These are phyloP conservation scores for Capromys pilorides DNA, from an alignment of 2,797 vertebrate species.

Conservation along the genomic window DNA sequence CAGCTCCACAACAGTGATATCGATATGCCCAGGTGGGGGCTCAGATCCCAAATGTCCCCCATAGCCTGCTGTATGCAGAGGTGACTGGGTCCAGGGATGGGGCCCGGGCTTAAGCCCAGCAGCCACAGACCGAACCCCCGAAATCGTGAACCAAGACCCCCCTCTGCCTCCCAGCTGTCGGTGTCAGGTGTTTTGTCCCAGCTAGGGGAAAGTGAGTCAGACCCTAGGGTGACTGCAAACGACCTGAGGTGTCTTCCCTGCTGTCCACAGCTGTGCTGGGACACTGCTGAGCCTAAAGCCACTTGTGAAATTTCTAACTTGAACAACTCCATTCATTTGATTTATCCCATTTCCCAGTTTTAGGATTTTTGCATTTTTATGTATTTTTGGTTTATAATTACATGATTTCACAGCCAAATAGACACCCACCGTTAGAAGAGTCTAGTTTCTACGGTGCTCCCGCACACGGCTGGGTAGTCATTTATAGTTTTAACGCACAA, in stretches of 20 bases:
- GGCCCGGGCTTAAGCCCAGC: background rate
- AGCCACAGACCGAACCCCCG: background rate
- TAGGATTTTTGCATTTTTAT: background rate
- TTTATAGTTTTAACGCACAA: background rate
- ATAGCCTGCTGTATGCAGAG: background rate
- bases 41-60: background rate
- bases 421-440: background rate
- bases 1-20: background rate
- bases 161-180: background rate
- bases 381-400: background rate
- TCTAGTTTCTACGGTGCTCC: background rate
- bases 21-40: background rate
- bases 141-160: background rate
- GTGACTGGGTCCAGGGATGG: background rate
- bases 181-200: background rate
- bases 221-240: background rate
- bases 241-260: background rate
- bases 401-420: background rate
- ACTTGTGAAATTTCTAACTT: background rate
- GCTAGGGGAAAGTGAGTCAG: background rate
- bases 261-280: fast-evolving
- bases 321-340: background rate
- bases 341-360: background rate
- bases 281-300: background rate
- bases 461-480: background rate